Conservation (phyloP, 2,113 vertebrate species). For the Lagenorhynchus albirostris region DNA sequence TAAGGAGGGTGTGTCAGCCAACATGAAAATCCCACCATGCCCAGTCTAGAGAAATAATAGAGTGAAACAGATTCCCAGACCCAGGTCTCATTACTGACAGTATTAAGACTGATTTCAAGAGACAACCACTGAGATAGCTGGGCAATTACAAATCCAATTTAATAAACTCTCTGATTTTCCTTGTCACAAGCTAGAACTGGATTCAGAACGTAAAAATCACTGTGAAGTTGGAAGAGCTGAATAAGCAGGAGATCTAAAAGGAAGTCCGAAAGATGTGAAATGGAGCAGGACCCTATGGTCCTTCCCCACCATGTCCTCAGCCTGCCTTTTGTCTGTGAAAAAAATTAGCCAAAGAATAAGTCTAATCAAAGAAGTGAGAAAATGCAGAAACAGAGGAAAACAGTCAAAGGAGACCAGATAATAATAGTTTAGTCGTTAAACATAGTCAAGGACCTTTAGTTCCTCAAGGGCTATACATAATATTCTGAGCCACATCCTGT, state of each 20-base stretch:
- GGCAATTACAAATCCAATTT: background rate
- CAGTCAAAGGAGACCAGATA: too few species aligned
- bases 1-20: background rate
- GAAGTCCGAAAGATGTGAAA: background rate
- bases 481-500: too few species aligned
- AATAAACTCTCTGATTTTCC: background rate
- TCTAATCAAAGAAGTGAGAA: too few species aligned
- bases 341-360: too few species aligned
- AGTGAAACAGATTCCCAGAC: background rate
- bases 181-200: background rate
- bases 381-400: too few species aligned
- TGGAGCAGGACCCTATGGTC: too few species aligned
- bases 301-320: too few species aligned
- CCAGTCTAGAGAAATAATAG: background rate
- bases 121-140: background rate
- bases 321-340: too few species aligned
- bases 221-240: slow-evolving; percentile 15
- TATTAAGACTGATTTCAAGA: background rate
- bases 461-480: too few species aligned
- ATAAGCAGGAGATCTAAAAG: background rate
- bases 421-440: too few species aligned
- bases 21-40: background rate
- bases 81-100: background rate
- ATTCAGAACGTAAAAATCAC: slow-evolving; percentile 14
- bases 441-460: too few species aligned